Evolutionary conservation across 2,797 vertebrate species (phyloP).

Genomic region (Alcedo atthis): DNA sequence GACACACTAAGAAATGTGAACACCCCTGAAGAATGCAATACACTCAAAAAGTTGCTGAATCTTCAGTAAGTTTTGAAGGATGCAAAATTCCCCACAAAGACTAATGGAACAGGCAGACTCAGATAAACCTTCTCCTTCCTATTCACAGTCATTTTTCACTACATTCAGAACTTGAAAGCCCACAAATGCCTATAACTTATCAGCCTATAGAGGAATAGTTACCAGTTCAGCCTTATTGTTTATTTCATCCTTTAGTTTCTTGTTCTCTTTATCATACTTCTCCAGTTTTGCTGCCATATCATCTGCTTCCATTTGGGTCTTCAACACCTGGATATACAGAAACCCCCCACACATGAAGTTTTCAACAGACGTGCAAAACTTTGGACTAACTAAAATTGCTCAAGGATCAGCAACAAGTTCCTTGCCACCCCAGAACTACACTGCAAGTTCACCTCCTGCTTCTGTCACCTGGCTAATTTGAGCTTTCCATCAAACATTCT

Average conservation of each 20-base stretch:
- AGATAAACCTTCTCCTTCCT: neutral
- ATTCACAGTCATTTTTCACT: neutral
- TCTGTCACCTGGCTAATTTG: neutral
- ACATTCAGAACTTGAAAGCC: neutral
- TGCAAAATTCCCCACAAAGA: neutral
- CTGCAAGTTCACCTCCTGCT: neutral
- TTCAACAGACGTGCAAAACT: neutral
- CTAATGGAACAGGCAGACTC: neutral
- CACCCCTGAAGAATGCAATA: neutral
- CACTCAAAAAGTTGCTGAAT: neutral
- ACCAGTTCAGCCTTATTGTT: constrained; percentile 84
- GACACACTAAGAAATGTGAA: neutral
- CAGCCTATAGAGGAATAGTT: constrained; percentile 5
- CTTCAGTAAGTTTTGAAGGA: neutral
- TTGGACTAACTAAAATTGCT: neutral
- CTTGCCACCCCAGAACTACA: neutral
- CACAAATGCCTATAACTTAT: neutral
- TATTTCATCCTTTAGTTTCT: constrained; percentile 79
- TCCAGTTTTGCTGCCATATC: constrained; percentile 83
- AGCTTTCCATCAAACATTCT: neutral
- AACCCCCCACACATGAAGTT: neutral
- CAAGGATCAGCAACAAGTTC: neutral
- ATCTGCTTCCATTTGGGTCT: constrained; percentile 85
- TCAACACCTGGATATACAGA: constrained; percentile 80
- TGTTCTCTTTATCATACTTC: constrained; percentile 82